These are phyloP conservation scores for Anguilla obscura DNA, from an alignment of 2,797 vertebrate species.

Conservation along the genomic window DNA sequence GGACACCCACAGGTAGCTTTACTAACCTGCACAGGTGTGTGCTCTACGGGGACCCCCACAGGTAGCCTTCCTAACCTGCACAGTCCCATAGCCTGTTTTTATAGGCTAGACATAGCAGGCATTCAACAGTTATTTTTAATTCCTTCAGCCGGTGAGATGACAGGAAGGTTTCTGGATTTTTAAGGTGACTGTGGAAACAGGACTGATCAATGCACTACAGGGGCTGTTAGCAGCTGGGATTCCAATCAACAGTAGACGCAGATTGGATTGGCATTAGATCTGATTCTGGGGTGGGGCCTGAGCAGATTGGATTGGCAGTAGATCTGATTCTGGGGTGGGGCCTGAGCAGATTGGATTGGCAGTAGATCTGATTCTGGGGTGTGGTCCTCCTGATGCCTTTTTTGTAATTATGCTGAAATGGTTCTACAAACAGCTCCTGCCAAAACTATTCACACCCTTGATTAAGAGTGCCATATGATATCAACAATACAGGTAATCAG, in stretches of 20 bases:
- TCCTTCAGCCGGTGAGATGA: background rate
- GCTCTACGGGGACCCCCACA: background rate
- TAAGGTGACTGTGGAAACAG: background rate
- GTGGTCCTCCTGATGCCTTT: background rate
- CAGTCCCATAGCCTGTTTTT: background rate
- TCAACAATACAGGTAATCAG: too few relatives aligned
- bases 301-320: background rate
- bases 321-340: background rate
- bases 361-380: too few relatives aligned
- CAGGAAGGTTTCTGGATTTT: background rate
- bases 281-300: background rate
- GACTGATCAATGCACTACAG: background rate
- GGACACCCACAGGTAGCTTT: background rate
- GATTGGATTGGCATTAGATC: background rate
- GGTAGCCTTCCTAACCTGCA: background rate
- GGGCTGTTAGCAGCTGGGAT: background rate
- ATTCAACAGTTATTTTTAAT: background rate
- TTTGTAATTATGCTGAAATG: background rate
- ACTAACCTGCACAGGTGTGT: background rate
- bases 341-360: too few relatives aligned
- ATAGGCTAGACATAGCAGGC: background rate
- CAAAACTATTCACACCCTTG: background rate
- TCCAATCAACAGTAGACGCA: background rate
- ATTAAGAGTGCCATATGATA: background rate
- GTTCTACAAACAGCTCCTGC: background rate